Conservation (phyloP, 2,797 vertebrate species). For the Ibycter americanus region DNA sequence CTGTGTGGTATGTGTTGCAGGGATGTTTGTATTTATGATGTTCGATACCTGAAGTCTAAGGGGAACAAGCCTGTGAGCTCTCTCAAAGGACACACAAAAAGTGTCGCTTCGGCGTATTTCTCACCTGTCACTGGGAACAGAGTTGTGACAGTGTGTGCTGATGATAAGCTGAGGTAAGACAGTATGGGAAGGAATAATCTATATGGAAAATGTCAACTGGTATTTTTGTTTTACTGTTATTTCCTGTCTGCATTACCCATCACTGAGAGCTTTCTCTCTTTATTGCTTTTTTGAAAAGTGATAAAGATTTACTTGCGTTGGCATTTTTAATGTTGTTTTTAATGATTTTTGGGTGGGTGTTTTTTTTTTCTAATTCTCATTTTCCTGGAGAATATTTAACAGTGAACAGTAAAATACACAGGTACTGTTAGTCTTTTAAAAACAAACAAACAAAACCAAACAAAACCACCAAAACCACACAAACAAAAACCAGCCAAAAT, state of each 20-base stretch:
- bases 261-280: no score
- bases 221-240: accelerated
- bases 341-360: not conserved
- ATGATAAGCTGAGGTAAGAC: conserved; percentile 83
- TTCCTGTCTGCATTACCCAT: not conserved
- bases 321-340: not conserved
- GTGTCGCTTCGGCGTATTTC: conserved; percentile 85
- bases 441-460: not conserved
- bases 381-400: not conserved
- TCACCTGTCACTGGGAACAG: conserved; percentile 86
- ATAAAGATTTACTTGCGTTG: not conserved
- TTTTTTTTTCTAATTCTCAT: not conserved
- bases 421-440: not conserved
- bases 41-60: conserved; percentile 74
- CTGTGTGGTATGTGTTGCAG: conserved; percentile 43
- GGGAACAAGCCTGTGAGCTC: conserved; percentile 71
- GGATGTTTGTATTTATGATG: conserved; percentile 79
- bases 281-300: not conserved
- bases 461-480: not conserved
- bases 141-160: conserved; percentile 85
- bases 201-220: accelerated
- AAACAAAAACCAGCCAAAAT: not conserved
- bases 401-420: not conserved
- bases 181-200: not conserved
- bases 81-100: conserved; percentile 77